These are phyloP conservation scores for Cybosia mesomella DNA, from an alignment of 2,888 invertebrate genomes.

Conservation along the genomic window DNA sequence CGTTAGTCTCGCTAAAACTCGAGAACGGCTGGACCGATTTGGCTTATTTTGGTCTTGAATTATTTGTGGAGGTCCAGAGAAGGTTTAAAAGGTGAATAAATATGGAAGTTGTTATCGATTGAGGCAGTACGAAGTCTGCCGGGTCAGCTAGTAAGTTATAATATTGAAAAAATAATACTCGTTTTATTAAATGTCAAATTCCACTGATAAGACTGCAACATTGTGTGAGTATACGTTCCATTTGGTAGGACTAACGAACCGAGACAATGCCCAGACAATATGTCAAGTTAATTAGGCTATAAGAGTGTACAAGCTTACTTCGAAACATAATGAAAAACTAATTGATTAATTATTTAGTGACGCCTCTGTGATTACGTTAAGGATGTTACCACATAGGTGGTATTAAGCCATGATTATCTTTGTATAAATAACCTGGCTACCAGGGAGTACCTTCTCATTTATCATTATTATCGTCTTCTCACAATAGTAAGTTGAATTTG, in stretches of 20 bases:
- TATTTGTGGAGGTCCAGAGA: too few species aligned
- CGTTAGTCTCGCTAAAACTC: too few species aligned
- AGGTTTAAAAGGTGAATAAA: too few species aligned
- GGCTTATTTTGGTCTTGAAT: too few species aligned
- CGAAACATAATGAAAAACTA: not conserved
- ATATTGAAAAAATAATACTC: not conserved
- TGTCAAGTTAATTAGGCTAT: constrained; percentile 54
- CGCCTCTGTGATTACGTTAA: not conserved
- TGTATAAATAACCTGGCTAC: not conserved
- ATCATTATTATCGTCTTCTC: too few species aligned
- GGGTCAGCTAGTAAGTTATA: too few species aligned
- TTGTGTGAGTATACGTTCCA: constrained; percentile 35
- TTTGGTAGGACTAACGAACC: constrained; percentile 56
- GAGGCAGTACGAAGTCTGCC: too few species aligned
- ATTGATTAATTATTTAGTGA: constrained; percentile 9
- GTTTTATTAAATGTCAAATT: constrained; percentile 21
- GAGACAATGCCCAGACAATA: constrained; percentile 52
- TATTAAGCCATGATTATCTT: not conserved
- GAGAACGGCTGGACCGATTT: too few species aligned
- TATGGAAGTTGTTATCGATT: too few species aligned
- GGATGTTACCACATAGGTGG: too few species aligned
- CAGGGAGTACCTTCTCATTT: too few species aligned
- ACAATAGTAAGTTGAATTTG: too few species aligned
- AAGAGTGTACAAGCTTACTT: constrained; percentile 4
- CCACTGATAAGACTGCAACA: constrained; percentile 26